Evolutionary conservation across 2,113 vertebrate genomes (phyloP).

Genomic region (Stegastes partitus): DNA sequence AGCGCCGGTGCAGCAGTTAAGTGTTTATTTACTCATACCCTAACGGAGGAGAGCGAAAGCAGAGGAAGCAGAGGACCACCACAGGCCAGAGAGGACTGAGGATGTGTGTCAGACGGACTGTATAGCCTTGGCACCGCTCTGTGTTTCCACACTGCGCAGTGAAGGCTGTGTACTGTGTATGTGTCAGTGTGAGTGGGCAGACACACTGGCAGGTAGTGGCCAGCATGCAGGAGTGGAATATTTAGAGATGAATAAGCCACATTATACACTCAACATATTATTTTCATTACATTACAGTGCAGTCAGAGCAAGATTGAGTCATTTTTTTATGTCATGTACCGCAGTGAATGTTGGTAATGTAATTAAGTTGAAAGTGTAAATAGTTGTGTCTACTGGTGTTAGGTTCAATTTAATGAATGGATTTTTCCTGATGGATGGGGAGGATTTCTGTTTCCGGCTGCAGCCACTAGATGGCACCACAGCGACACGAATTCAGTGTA

Average conservation of each 20-base stretch:
- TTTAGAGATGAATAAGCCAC: slow-evolving; percentile 64
- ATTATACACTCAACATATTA: slow-evolving; percentile 56
- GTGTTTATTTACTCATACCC: slow-evolving; percentile 80
- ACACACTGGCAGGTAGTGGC: slow-evolving; percentile 58
- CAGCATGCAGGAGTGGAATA: slow-evolving; percentile 57
- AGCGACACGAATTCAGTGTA: not conserved
- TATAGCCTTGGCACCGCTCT: slow-evolving; percentile 54
- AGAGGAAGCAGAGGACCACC: slow-evolving; percentile 76
- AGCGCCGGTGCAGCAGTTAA: slow-evolving; percentile 59
- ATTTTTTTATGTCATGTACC: slow-evolving; percentile 26
- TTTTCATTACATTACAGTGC: slow-evolving; percentile 59
- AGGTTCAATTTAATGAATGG: slow-evolving; percentile 17
- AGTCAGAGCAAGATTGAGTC: slow-evolving; percentile 23
- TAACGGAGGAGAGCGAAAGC: slow-evolving; percentile 68
- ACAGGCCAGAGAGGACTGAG: slow-evolving; percentile 55
- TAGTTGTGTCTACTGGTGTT: slow-evolving; percentile 17
- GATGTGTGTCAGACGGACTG: slow-evolving; percentile 73
- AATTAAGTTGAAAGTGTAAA: slow-evolving; percentile 34
- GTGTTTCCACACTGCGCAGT: slow-evolving; percentile 64
- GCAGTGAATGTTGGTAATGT: not conserved
- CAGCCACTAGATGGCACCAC: slow-evolving; percentile 58
- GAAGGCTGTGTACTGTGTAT: slow-evolving; percentile 50
- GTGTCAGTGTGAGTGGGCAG: slow-evolving; percentile 60
- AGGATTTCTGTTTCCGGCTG: not conserved
- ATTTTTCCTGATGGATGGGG: not conserved